Evolutionary conservation across 2,113 vertebrate genomes (phyloP), one percentile per base, ranked within the genome.

Genomic region (Lonchura striata): DNA sequence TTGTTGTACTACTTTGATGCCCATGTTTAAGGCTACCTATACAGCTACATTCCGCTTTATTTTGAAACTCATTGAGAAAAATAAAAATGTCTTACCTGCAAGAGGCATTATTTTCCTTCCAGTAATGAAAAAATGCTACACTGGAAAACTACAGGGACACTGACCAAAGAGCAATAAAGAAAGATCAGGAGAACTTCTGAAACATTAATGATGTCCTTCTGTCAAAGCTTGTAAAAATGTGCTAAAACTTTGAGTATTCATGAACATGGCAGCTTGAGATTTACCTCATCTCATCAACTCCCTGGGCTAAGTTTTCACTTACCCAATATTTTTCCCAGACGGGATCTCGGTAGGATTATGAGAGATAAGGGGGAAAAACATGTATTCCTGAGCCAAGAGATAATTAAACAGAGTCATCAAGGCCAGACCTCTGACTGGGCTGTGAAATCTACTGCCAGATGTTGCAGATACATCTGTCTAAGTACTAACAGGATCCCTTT

Each of bases 401-500:
- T 96, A 96, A 96, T 94, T 97, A 95, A 96, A 93, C 74, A 89
- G 87, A 95, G 90, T 95, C 91, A 96, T 96, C 96, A 96, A 95
- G 93, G 90, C 88, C 95, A 97, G 96, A 95, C 95, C 91, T 95
- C 96, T 96, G 80, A 91, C 95, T 96, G 94, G 88, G 96, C 46
- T 90, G 77, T 94, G 92, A 95, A 95, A 84, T 89, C 95, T 93
- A 75, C 79, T 81, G 88, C 92, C 95, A 96, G 93, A 96, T 96
- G 92, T 97, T 97, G 66, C 95, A 97, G 88, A 93, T 92, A 95
- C 95, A 95, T 94, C 94, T 96, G 90, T 93, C 93, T 93, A 79
- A 82, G 81, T 80, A 94, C 71, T 97, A 95, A 95, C 65, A 91
- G 82, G 63, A 87, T 85, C 84, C 66, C 75, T 95, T 95, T 92